Conservation (phyloP, 35 echinoderm and acorn worm species). For the Holothuria glaberrima region DNA sequence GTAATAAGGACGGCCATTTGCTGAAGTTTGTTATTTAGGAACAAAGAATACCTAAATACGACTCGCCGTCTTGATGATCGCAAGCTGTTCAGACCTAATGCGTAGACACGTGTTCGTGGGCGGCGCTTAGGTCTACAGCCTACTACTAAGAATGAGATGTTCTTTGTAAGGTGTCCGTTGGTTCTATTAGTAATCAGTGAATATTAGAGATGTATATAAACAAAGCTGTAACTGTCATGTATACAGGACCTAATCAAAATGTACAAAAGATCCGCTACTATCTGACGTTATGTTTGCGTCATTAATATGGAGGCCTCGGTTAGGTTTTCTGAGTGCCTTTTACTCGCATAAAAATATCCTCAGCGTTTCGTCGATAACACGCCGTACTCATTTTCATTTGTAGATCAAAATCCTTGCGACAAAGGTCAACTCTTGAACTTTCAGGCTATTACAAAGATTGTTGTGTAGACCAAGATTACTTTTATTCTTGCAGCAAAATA, state of each 20-base stretch:
- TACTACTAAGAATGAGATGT: neutral
- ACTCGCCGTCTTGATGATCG: neutral
- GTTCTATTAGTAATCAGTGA: slow-evolving; percentile 14
- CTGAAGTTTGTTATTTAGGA: neutral
- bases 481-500: no score
- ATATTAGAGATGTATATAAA: neutral
- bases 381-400: no score
- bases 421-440: no score
- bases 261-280: no score
- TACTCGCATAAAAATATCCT: no score
- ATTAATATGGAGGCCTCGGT: no score
- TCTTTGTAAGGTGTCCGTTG: slow-evolving; percentile 15
- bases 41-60: slow-evolving; percentile 25
- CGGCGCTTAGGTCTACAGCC: slow-evolving; percentile 5
- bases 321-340: no score
- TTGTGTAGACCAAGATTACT: no score
- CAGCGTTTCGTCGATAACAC: no score
- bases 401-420: no score
- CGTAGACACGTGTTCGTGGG: slow-evolving; percentile 42
- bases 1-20: neutral
- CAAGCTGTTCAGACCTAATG: slow-evolving; percentile 42
- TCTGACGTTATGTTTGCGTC: no score
- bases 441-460: no score
- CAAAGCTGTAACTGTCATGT: slow-evolving; percentile 15
- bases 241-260: neutral